A percentile compares a stretch with the other conserved stretches of the same genome.
Conservation (phyloP, 1,140 invertebrate genomes). For the Maniola jurtina region DNA sequence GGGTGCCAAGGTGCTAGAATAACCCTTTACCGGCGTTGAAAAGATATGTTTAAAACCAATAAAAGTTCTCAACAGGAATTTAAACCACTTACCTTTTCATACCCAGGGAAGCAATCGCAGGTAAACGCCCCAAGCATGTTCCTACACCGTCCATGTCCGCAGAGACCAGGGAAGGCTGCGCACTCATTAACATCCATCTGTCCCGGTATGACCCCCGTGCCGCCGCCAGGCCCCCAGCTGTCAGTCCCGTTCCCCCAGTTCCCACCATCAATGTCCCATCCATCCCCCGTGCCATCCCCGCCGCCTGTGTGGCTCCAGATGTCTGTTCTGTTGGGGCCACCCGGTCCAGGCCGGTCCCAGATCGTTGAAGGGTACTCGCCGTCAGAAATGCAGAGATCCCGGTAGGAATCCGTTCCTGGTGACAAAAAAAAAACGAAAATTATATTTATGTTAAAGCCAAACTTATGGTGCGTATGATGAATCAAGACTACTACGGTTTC, state of each 20-base stretch:
- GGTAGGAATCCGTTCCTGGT: slow-evolving; percentile 61
- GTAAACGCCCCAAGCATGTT: slow-evolving; percentile 82
- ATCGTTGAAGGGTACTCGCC: slow-evolving; percentile 33
- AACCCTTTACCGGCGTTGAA: too few species aligned
- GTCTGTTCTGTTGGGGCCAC: slow-evolving; percentile 37
- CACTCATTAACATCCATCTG: slow-evolving; percentile 93
- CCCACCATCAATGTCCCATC: slow-evolving; percentile 30
- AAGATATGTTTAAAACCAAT: slow-evolving; percentile 14
- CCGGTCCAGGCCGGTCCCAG: slow-evolving; percentile 44
- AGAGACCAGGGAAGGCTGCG: slow-evolving; percentile 89
- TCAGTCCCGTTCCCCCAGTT: slow-evolving; percentile 35
- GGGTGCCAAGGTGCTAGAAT: too few species aligned
- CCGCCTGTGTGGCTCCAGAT: slow-evolving; percentile 39
- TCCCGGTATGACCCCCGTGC: slow-evolving; percentile 80
- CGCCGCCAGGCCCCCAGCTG: slow-evolving; percentile 32
- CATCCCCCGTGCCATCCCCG: slow-evolving; percentile 17
- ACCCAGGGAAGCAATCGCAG: slow-evolving; percentile 87
- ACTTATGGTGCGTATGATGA: neutral
- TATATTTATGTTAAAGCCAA: too few species aligned
- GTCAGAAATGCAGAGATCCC: slow-evolving; percentile 58
- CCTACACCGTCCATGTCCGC: slow-evolving; percentile 86
- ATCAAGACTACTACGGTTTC: too few species aligned
- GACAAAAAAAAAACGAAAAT: slow-evolving; percentile 8
- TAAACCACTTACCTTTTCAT: slow-evolving; percentile 72
- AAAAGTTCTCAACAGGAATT: neutral